phyloP scores from a whole-genome alignment of 2,797 vertebrate species.

The Anableps anableps region DNA sequence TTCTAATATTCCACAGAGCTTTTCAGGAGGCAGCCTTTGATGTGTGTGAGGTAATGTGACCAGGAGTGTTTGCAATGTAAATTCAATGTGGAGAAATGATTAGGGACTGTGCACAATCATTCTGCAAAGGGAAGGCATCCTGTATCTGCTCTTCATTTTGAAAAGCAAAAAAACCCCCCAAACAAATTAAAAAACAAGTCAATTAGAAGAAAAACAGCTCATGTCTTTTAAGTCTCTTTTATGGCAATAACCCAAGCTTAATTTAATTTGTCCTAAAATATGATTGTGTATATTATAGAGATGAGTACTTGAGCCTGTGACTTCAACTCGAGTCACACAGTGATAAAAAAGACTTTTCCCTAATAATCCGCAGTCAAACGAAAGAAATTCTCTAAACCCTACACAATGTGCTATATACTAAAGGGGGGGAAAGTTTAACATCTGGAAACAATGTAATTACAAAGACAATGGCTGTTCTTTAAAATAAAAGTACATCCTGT shows the following conservation, averaged over 20 bases:
- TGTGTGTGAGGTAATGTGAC: constrained; percentile 84
- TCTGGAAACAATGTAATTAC: background rate
- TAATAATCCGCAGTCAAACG: background rate
- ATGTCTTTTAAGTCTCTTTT: background rate
- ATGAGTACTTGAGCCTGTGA: background rate
- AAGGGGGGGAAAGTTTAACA: background rate
- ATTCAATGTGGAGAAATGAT: constrained; percentile 72
- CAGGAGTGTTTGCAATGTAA: constrained; percentile 81
- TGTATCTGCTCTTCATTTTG: constrained; percentile 14
- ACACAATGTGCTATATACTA: background rate
- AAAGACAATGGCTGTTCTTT: background rate
- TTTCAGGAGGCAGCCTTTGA: constrained; percentile 81
- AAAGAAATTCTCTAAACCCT: background rate
- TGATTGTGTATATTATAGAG: constrained; percentile 1
- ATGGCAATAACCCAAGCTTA: constrained; percentile 15
- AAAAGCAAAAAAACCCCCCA: constrained; percentile 4
- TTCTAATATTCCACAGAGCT: constrained; percentile 81
- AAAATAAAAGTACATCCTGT: too few relatives aligned
- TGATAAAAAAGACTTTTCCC: background rate
- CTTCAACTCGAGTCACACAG: background rate
- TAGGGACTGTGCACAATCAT: constrained; percentile 46
- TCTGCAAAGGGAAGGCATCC: constrained; percentile 49
- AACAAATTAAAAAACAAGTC: constrained; percentile 9
- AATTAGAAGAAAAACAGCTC: constrained; percentile 24
- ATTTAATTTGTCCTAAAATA: constrained; percentile 20